Evolutionary conservation across 2,888 invertebrate species (phyloP).

Genomic region (Oscheius sp.): DNA sequence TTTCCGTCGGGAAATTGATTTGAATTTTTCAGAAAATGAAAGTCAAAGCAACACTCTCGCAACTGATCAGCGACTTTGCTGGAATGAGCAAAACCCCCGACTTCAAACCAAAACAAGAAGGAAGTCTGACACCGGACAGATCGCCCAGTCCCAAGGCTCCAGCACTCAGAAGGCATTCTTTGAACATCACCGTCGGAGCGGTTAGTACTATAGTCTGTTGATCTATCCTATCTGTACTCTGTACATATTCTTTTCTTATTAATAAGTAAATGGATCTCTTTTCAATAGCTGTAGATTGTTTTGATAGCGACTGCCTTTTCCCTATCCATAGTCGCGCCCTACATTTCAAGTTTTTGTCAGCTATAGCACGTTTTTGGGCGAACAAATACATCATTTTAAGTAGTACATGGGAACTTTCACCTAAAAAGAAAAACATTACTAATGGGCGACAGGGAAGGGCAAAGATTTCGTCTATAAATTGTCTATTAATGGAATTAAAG

Average conservation of each 20-base stretch:
- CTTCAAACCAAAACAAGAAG: slow-evolving; percentile 42
- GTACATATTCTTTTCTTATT: background rate
- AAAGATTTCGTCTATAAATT: background rate
- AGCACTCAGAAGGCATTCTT: slow-evolving; percentile 22
- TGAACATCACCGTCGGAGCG: slow-evolving; percentile 39
- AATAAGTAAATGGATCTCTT: background rate
- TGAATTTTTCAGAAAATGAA: slow-evolving; percentile 35
- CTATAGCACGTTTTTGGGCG: background rate
- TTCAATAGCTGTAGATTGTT: slow-evolving; percentile 8
- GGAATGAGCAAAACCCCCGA: slow-evolving; percentile 62
- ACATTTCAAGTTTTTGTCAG: slow-evolving; percentile 24
- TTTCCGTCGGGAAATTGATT: background rate
- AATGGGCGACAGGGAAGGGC: background rate
- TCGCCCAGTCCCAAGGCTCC: slow-evolving; percentile 21
- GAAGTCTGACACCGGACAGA: background rate
- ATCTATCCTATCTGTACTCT: background rate
- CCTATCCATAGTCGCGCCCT: slow-evolving; percentile 15
- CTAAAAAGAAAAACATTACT: slow-evolving; percentile 11
- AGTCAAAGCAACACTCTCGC: slow-evolving; percentile 58
- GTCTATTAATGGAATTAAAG: background rate
- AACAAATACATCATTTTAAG: background rate
- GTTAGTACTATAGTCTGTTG: slow-evolving; percentile 24
- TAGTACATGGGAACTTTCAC: slow-evolving; percentile 1
- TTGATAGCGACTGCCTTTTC: slow-evolving; percentile 3
- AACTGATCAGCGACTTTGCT: slow-evolving; percentile 65